These are phyloP conservation scores for Ochotona princeps DNA, from an alignment of 2,113 vertebrate genomes.

Conservation along the genomic window DNA sequence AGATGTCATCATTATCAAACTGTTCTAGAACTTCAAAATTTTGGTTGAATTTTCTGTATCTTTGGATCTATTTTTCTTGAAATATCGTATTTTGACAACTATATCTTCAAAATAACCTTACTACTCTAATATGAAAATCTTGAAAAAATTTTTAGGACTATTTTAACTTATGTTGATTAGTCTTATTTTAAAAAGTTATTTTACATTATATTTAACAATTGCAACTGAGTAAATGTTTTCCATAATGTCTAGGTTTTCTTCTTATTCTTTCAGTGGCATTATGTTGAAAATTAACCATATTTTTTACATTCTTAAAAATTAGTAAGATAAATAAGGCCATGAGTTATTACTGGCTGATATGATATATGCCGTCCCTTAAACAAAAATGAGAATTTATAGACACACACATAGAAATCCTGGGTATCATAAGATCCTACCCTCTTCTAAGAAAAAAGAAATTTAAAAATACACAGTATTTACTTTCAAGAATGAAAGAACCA, in stretches of 20 bases:
- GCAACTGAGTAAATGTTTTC: neutral
- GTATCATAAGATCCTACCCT: neutral
- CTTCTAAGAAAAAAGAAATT: neutral
- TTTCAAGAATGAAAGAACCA: neutral
- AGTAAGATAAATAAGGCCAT: neutral
- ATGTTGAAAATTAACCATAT: neutral
- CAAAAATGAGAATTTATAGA: neutral
- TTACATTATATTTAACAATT: neutral
- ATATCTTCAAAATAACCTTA: neutral
- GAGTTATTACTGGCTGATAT: neutral
- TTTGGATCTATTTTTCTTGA: neutral
- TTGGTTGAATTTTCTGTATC: neutral
- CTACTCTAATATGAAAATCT: neutral
- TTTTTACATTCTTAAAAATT: neutral
- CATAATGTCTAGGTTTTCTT: neutral
- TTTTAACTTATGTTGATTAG: neutral
- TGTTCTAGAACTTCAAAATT: neutral
- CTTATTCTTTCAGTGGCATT: neutral
- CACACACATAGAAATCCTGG: neutral
- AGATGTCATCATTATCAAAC: neutral
- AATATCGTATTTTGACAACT: neutral
- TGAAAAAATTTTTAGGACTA: neutral
- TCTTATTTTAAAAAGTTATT: neutral
- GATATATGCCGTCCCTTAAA: neutral
- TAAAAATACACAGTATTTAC: neutral